Conservation (phyloP, 2,888 invertebrate genomes). For the Synanthedon vespiformis region DNA sequence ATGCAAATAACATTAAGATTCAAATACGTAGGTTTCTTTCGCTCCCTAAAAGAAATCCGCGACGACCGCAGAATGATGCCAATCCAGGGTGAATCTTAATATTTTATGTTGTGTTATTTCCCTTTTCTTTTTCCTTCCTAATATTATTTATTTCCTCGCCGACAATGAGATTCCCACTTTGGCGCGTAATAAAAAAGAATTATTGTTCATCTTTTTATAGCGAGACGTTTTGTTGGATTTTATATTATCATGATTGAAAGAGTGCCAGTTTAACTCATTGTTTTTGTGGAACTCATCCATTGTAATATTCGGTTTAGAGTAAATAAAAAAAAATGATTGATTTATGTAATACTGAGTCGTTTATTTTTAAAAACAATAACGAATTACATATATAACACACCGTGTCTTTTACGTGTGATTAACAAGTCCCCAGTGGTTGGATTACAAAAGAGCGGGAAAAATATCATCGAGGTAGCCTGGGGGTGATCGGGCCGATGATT, state of each 20-base stretch:
- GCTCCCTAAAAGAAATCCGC: constrained; percentile 54
- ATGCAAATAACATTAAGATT: constrained; percentile 70
- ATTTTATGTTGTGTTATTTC: constrained; percentile 70
- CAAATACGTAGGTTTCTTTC: constrained; percentile 59
- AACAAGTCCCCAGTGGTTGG: constrained; percentile 50
- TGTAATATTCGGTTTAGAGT: not conserved
- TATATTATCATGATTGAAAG: constrained; percentile 54
- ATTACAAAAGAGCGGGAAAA: constrained; percentile 44
- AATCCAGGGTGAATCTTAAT: constrained; percentile 70
- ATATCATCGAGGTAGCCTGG: constrained; percentile 51
- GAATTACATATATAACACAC: constrained; percentile 7
- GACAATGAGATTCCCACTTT: constrained; percentile 71
- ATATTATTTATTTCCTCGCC: constrained; percentile 67
- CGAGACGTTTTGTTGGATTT: constrained; percentile 58
- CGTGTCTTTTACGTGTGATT: constrained; percentile 49
- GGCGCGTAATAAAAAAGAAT: constrained; percentile 69
- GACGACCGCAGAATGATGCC: constrained; percentile 65
- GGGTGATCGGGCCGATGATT: constrained; percentile 75
- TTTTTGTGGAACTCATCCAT: not conserved
- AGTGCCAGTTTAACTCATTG: constrained; percentile 29
- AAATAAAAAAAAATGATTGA: not conserved
- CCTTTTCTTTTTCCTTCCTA: constrained; percentile 64
- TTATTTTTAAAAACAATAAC: not conserved
- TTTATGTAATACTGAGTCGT: not conserved
- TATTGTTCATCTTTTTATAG: constrained; percentile 69